Conservation (phyloP, 1,140 invertebrate species). For the Watersipora subatra region DNA sequence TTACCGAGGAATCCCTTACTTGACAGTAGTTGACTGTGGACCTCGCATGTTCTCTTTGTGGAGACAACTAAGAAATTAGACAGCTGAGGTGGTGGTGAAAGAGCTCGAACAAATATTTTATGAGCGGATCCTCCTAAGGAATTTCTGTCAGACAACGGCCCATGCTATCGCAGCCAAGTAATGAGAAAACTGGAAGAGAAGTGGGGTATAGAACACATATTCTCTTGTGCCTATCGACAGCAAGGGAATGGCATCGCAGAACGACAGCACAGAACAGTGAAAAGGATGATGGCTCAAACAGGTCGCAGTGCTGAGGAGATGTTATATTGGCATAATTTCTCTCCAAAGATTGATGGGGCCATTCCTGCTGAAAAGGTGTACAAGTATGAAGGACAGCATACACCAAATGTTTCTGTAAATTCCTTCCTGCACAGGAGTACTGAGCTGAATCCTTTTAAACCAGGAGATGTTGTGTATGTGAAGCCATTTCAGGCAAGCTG, state of each 20-base stretch:
- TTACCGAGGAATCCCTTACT: neutral
- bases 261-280: neutral
- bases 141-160: neutral
- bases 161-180: neutral
- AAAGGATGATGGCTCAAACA: neutral
- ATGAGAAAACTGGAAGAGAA: neutral
- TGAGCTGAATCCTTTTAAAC: no score
- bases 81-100: neutral
- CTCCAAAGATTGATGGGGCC: neutral
- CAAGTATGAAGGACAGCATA: no score
- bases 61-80: neutral
- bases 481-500: no score
- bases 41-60: neutral
- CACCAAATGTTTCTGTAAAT: no score
- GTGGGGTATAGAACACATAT: neutral
- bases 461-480: no score
- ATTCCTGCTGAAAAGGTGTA: neutral
- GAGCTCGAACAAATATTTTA: neutral
- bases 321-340: neutral
- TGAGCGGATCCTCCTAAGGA: neutral
- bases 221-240: neutral
- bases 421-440: no score
- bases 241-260: neutral
- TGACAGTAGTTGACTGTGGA: constrained; percentile 1
- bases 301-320: neutral